Evolutionary conservation across 37 sponge, comb jelly and placozoan species (phyloP).

Genomic region (Cliona cf. orientalis): DNA sequence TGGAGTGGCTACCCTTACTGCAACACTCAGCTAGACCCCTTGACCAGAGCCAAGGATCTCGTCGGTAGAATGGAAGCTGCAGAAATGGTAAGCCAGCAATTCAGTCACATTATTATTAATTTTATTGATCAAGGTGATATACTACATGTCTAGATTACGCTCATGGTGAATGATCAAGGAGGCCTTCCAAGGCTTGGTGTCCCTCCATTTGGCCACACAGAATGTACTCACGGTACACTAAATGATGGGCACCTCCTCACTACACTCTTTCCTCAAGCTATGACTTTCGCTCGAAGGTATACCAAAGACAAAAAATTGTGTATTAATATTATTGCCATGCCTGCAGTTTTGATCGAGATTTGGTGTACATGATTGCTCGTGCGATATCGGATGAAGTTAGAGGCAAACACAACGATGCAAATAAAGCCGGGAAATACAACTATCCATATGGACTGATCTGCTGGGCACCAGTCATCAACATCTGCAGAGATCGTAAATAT

Average conservation of each 20-base stretch:
- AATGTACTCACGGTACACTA: slow-evolving; percentile 29
- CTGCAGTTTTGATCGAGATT: slow-evolving; percentile 21
- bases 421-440: not conserved
- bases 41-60: slow-evolving; percentile 1
- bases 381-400: slow-evolving; percentile 35
- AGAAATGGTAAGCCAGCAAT: not conserved
- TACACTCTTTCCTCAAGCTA: slow-evolving; percentile 27
- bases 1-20: slow-evolving; percentile 19
- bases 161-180: slow-evolving; percentile 2
- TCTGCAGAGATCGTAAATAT: slow-evolving; percentile 57
- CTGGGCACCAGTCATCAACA: slow-evolving; percentile 61
- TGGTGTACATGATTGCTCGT: slow-evolving; percentile 1
- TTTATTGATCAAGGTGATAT: not conserved
- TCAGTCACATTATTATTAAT: not conserved
- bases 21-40: not conserved
- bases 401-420: slow-evolving; percentile 24
- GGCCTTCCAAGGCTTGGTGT: slow-evolving; percentile 6
- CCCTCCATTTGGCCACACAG: slow-evolving; percentile 25
- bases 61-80: not conserved
- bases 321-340: not conserved
- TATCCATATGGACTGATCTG: slow-evolving; percentile 34
- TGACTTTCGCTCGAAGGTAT: slow-evolving; percentile 16
- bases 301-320: not conserved
- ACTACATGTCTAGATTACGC: not conserved
- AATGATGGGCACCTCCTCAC: slow-evolving; percentile 21